A percentile compares a stretch with the other conserved stretches of the same genome.
Conservation (phyloP, 2,113 vertebrate species). For the Alethe castanea region DNA sequence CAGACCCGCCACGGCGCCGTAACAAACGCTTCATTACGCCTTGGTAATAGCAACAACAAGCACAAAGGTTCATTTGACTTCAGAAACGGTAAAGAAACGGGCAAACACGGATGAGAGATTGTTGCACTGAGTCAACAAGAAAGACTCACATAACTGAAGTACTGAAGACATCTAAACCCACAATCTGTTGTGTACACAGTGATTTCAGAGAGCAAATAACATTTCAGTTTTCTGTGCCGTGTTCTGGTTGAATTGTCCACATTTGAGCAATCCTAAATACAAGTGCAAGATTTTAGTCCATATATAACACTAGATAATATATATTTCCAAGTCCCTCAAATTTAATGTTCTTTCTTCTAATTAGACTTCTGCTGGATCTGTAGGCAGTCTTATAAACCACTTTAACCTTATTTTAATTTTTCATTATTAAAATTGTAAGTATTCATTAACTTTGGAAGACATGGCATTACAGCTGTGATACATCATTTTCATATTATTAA, state of each 20-base stretch:
- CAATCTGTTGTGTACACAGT: conserved; percentile 38
- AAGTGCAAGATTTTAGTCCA: conserved; percentile 8
- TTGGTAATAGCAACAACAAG: neutral
- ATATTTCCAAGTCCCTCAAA: conserved; percentile 59
- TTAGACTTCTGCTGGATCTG: conserved; percentile 69
- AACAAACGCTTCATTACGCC: neutral
- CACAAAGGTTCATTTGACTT: no score
- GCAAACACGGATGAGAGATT: conserved; percentile 5
- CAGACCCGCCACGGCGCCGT: accelerated
- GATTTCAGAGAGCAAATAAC: conserved; percentile 39
- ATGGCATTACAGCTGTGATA: conserved; percentile 68
- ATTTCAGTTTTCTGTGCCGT: neutral
- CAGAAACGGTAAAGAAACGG: neutral
- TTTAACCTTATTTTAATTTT: conserved; percentile 79
- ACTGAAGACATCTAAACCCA: conserved; percentile 9
- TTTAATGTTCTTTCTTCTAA: conserved; percentile 66
- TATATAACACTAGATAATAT: conserved; percentile 40
- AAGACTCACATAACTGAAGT: neutral
- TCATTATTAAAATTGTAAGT: conserved; percentile 74
- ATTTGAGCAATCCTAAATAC: neutral
- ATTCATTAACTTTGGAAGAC: conserved; percentile 76
- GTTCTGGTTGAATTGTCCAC: neutral
- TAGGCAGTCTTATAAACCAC: conserved; percentile 68
- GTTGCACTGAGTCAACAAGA: conserved; percentile 13
- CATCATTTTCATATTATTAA: conserved; percentile 73